Base-by-base conservation (phyloP, 2,888 invertebrate species). In the Apodemia hepburni region DNA sequence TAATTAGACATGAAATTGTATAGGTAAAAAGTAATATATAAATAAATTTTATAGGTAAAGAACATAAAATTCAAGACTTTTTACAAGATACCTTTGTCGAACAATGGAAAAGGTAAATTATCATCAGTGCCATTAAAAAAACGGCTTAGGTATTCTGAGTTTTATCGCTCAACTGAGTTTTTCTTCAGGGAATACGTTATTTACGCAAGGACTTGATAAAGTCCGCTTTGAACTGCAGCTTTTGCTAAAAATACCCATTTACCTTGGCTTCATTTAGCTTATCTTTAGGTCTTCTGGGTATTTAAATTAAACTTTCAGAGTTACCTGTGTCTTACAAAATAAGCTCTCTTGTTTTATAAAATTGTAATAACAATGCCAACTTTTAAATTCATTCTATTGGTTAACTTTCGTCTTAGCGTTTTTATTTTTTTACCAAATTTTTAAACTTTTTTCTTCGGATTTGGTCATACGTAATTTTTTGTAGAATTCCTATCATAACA, bases 181-280 rank as follows among this genome's bases (percentile, higher is more conserved):
- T 60, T 33, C 60, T 51, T 51, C 35, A 29, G 51, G 61, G 51
- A 60, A 29, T 27, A 54, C 38, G 61, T 61, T 61, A 61, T 61
- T 61, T 61, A 61, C 61, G 54, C 38, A 49, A 54, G 61, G 38
- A 54, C 61, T 61, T 61, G 54, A 61, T 61, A 61, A 61, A 61
- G 54, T 54, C 54, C 54, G 61, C 51, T 54, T 38, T 51, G 61
- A 54, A 54, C 54, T 61, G 51, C 51, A 54, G 38, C 54, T 27
- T 51, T 35, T 49, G 51, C 51, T 61, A 38, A 38, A 22, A 51
- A 27, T 54, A 54, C 61, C 54, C 35, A 38, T 51, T 51, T 38
- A 61, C 61, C 49, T 17, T 59, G 27, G 27, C 54, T 54, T 54
- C 35, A 51, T 61, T 61, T 61, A 61, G 61, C 61, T 61, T 61